phyloP scores from a whole-genome alignment of 2,888 invertebrate species.

The Hirudinaria manillensis region DNA sequence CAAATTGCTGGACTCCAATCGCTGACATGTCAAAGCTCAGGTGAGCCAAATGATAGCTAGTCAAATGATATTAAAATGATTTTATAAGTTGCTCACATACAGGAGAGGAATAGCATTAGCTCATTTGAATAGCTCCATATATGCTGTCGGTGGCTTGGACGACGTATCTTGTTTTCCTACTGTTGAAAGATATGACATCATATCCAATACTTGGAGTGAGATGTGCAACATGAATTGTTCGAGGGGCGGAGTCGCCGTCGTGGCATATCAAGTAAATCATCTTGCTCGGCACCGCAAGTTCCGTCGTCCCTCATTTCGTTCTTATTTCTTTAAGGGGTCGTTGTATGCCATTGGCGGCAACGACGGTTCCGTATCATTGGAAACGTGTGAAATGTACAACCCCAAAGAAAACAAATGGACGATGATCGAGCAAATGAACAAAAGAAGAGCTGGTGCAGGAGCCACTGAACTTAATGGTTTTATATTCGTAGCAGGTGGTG shows the following conservation, averaged over 20 bases:
- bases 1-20: slow-evolving; percentile 53
- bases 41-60: slow-evolving; percentile 37
- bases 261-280: neutral
- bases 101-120: slow-evolving; percentile 58
- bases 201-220: slow-evolving; percentile 53
- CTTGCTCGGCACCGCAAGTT: neutral
- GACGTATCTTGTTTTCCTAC: slow-evolving; percentile 56
- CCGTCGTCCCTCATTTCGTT: neutral
- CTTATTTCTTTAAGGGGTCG: slow-evolving; percentile 42
- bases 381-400: slow-evolving; percentile 57
- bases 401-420: slow-evolving; percentile 56
- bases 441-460: slow-evolving; percentile 57
- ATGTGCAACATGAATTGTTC: slow-evolving; percentile 56
- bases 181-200: slow-evolving; percentile 56
- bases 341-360: slow-evolving; percentile 53
- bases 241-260: slow-evolving; percentile 17
- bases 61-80: neutral
- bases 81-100: neutral
- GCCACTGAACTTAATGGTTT: slow-evolving; percentile 56
- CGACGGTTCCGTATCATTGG: slow-evolving; percentile 56
- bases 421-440: slow-evolving; percentile 54
- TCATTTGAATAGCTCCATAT: slow-evolving; percentile 55
- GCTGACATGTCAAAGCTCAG: slow-evolving; percentile 53
- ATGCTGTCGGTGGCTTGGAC: slow-evolving; percentile 58
- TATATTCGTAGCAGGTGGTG: slow-evolving; percentile 53